Base-by-base conservation (phyloP, 2,113 vertebrate species). In the Aegotheles bennettii region DNA sequence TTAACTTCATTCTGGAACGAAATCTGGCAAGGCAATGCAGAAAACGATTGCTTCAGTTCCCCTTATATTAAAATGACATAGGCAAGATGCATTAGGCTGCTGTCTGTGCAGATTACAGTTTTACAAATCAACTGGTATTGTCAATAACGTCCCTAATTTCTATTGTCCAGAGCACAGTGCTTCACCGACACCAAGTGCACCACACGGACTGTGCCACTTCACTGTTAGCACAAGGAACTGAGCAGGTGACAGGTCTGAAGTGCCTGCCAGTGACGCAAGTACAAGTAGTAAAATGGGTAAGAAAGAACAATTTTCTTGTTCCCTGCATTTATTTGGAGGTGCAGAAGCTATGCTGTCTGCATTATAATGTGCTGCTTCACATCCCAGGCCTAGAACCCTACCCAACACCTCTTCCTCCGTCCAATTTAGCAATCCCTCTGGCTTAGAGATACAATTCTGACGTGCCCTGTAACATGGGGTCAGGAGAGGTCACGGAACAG, bases 381-480 rank as follows among this genome's bases (percentile, higher is more conserved):
- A 45, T 35, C 14, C 15, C 36, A 80, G 36, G 33, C 36, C 51
- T n/a, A 69, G 59, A 84, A 63, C 12, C 24, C 31, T 53, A 24
- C 11, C 40, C 43, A 79, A 43, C 40, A n/a, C 3, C 8, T 77
- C 50, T 24, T 43, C 33, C 20, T 81, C 38, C 7, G 8, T 33
- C 9, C 28, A 56, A 13, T 77, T 68, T 26, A 65, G 3, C 53
- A 83, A 70, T 10, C 60, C 29, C 20, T 38, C 17, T 67, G 42
- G 23, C 12, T 88, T 31, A 33, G 19, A 80, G 53, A 84, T 8
- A 21, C 3, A 74, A 53, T 11, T 73, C 12, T 45, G 36, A 70
- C 7, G 6, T 5, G 5, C 6, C 63, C 31, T 2, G 1, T 24
- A 57, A 81, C 0, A 3, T 0, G 7, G 13, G 33, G 24, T 43